Evolutionary conservation across 37 sponge, comb jelly and placozoan species (phyloP).

Genomic region (Ianthella basta): DNA sequence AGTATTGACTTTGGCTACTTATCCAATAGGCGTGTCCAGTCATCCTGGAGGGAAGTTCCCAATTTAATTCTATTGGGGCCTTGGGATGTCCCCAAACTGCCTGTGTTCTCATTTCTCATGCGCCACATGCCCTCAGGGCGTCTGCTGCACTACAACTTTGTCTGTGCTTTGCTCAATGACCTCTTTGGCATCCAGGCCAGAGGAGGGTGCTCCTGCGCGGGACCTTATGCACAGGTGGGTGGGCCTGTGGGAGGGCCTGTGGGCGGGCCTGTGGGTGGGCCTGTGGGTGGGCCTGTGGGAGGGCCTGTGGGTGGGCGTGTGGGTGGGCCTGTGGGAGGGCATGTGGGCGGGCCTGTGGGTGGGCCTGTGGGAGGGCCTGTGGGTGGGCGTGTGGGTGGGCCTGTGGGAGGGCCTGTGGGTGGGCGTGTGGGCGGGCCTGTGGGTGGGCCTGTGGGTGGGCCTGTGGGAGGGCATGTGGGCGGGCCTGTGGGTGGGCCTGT

Average conservation of each 20-base stretch:
- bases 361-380: too few species aligned
- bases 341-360: too few species aligned
- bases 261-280: too few species aligned
- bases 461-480: too few species aligned
- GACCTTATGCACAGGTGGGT: conserved; percentile 86
- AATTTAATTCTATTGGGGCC: conserved; percentile 67
- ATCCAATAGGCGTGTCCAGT: conserved; percentile 22
- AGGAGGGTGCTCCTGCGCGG: conserved; percentile 94
- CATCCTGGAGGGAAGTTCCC: conserved; percentile 19
- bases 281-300: too few species aligned
- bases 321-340: too few species aligned
- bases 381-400: too few species aligned
- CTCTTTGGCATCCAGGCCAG: conserved; percentile 91
- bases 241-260: background rate
- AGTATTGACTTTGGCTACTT: background rate
- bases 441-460: too few species aligned
- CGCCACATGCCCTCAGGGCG: conserved; percentile 57
- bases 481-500: too few species aligned
- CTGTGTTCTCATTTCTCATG: conserved; percentile 90
- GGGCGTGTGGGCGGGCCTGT: too few species aligned
- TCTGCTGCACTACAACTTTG: conserved; percentile 91
- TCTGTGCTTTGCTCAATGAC: conserved; percentile 83
- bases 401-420: background rate
- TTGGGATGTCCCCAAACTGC: conserved; percentile 53
- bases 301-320: too few species aligned